These are phyloP conservation scores for Mystacides longicornis DNA, from an alignment of 2,888 invertebrate genomes.

Conservation along the genomic window DNA sequence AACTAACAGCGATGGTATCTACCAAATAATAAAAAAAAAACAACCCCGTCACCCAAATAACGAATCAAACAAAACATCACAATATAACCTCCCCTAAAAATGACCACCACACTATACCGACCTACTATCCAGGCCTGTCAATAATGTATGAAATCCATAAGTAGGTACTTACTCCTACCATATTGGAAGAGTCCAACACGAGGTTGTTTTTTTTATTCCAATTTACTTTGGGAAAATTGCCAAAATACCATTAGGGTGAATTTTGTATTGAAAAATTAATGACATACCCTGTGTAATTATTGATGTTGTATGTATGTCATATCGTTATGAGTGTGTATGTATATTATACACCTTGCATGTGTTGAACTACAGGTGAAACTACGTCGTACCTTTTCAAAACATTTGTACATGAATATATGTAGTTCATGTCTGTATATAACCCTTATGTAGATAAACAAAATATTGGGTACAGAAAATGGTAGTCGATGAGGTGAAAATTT, in stretches of 20 bases:
- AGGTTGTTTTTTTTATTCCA: background rate
- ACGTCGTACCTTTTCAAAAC: no score
- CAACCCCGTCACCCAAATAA: constrained; percentile 5
- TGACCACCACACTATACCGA: constrained; percentile 5
- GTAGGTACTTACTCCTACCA: constrained; percentile 12
- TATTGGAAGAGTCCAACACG: background rate
- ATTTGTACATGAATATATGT: no score
- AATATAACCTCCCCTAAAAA: background rate
- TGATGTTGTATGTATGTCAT: constrained; percentile 9
- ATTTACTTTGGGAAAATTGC: constrained; percentile 13
- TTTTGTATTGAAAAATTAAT: constrained; percentile 16
- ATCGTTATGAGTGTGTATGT: no score
- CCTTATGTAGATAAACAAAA: no score
- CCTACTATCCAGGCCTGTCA: constrained; percentile 5
- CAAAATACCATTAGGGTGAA: constrained; percentile 16
- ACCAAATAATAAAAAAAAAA: constrained; percentile 4
- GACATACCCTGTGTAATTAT: constrained; percentile 10
- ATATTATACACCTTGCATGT: no score
- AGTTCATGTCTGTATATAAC: no score
- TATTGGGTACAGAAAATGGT: no score
- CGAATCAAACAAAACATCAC: background rate
- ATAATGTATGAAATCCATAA: constrained; percentile 18
- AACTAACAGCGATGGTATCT: no score
- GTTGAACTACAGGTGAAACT: no score
- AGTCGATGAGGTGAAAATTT: no score